Conservation (phyloP, 2,888 invertebrate genomes). For the Eueremaeus valkanovi region DNA sequence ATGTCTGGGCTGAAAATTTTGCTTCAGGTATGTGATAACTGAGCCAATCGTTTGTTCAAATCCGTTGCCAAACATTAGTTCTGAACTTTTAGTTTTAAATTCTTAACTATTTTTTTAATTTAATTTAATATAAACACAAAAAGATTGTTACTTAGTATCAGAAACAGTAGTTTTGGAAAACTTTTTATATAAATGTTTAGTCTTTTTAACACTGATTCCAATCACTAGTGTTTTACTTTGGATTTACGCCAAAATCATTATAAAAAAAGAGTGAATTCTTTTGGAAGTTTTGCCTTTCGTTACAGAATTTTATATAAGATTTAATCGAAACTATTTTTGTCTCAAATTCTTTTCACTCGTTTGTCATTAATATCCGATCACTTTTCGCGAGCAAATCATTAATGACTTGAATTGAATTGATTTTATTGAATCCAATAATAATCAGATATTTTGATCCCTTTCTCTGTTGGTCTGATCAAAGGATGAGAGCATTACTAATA, state of each 20-base stretch:
- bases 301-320: not conserved
- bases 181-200: not conserved
- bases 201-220: not conserved
- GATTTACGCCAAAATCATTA: not conserved
- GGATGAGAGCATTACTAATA: not conserved
- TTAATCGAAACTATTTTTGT: not conserved
- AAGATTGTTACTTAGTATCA: not conserved
- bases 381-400: not conserved
- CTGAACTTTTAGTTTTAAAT: not conserved
- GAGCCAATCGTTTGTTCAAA: too few relatives aligned
- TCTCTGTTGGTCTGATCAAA: not conserved
- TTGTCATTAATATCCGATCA: not conserved
- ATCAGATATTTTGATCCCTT: too few relatives aligned
- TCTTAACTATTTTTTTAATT: not conserved
- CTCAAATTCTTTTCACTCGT: not conserved
- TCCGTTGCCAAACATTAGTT: not conserved
- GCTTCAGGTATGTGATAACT: conserved; percentile 1
- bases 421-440: too few relatives aligned
- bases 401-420: not conserved
- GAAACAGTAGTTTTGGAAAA: not conserved
- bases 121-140: not conserved
- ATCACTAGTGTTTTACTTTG: not conserved
- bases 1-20: not conserved
- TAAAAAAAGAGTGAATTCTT: not conserved
- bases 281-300: not conserved